Percentiles rank a stretch among this genome's conserved stretches.
Evolutionary conservation across 2,113 vertebrate genomes (phyloP).

Genomic region (Scartelaos histophorus): DNA sequence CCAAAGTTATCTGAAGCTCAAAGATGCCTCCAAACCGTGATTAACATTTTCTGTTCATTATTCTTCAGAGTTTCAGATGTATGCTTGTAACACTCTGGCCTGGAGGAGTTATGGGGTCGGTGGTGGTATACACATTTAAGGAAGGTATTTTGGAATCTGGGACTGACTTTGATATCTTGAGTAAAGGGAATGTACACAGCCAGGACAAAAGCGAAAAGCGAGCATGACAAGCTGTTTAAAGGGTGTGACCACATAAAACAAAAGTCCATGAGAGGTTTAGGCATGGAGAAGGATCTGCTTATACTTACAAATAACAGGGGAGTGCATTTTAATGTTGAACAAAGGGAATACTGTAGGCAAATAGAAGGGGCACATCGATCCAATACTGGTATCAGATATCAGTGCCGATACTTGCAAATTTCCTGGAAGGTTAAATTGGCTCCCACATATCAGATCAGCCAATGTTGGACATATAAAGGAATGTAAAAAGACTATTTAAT

Average conservation of each 20-base stretch:
- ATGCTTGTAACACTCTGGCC: constrained; percentile 32
- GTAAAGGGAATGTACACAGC: constrained; percentile 19
- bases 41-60: constrained; percentile 59
- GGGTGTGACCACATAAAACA: neutral
- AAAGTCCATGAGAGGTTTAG: neutral
- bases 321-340: neutral
- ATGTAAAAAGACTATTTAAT: no score
- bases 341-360: neutral
- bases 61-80: constrained; percentile 53
- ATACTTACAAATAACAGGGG: neutral
- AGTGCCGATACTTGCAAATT: no score
- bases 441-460: no score
- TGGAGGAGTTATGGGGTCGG: constrained; percentile 18
- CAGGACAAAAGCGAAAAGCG: constrained; percentile 15
- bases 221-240: neutral
- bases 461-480: no score
- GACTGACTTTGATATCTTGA: constrained; percentile 39
- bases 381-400: no score
- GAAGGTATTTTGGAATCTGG: neutral
- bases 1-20: constrained; percentile 45
- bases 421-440: no score
- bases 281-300: neutral
- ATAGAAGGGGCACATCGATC: neutral
- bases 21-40: constrained; percentile 41
- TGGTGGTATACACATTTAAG: constrained; percentile 12